A percentile compares a stretch with the other conserved stretches of the same genome.
These are phyloP conservation scores for Rhipidura dahli DNA, from an alignment of 2,113 vertebrate genomes.

Conservation along the genomic window DNA sequence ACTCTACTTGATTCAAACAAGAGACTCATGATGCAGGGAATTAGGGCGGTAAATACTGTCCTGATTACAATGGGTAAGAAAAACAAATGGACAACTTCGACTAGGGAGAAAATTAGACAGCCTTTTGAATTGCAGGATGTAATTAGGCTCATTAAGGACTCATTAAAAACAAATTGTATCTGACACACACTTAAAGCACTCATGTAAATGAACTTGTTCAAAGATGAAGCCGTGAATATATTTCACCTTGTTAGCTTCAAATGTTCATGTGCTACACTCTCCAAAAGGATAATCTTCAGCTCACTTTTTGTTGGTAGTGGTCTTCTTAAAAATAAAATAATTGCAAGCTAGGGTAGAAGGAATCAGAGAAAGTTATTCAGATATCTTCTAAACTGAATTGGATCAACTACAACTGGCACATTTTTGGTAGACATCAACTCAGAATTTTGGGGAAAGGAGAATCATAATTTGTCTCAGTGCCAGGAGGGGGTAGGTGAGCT, in stretches of 20 bases:
- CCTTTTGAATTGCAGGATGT: conserved; percentile 5
- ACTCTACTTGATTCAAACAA: neutral
- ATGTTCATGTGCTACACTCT: neutral
- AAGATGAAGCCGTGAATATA: neutral
- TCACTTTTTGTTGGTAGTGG: neutral
- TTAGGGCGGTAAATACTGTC: neutral
- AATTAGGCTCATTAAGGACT: conserved; percentile 15
- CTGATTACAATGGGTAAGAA: neutral
- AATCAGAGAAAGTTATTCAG: neutral
- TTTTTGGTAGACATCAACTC: neutral
- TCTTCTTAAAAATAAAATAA: neutral
- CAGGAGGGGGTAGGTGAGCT: neutral
- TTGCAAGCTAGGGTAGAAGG: neutral
- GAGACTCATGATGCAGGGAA: neutral
- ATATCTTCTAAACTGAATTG: neutral
- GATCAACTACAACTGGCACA: neutral
- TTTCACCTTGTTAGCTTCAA: neutral
- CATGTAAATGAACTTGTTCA: neutral
- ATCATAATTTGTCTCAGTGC: neutral
- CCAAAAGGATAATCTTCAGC: neutral
- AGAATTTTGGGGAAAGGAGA: neutral
- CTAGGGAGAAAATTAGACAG: neutral
- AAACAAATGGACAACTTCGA: neutral
- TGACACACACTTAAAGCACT: neutral
- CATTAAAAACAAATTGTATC: conserved; percentile 9